Conservation (phyloP, 92 coral and sea anemone genomes). For the Palythoa grandiflora region DNA sequence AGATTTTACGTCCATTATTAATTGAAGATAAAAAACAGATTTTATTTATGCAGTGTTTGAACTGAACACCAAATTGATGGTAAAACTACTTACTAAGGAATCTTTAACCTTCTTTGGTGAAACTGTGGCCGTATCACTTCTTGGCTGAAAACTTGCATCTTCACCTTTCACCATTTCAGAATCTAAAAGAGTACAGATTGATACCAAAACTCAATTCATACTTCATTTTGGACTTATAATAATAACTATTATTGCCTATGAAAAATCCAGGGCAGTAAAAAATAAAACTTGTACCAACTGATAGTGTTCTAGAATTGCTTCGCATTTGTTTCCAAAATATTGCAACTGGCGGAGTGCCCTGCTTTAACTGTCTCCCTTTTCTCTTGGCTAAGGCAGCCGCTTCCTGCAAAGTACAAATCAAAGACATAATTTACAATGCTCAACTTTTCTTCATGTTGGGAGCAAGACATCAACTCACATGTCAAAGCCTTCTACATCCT, state of each 20-base stretch:
- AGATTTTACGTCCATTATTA: too few relatives aligned
- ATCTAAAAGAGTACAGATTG: not conserved
- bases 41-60: too few relatives aligned
- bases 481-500: too few relatives aligned
- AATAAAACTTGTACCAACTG: not conserved
- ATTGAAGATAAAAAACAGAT: too few relatives aligned
- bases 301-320: constrained; percentile 50
- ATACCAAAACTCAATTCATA: not conserved
- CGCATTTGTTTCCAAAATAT: constrained; percentile 90
- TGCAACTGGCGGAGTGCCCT: constrained; percentile 72
- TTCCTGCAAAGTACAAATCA: constrained; percentile 59
- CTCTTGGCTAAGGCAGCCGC: constrained; percentile 88
- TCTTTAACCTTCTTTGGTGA: not conserved
- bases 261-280: not conserved
- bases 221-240: not conserved
- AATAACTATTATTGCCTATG: not conserved
- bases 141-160: not conserved
- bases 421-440: not conserved
- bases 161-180: not conserved
- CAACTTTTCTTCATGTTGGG: not conserved
- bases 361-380: constrained; percentile 68
- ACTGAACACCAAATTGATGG: not conserved
- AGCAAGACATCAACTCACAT: too few relatives aligned
- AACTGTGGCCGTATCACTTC: not conserved
- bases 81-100: not conserved